phyloP scores from a whole-genome alignment of 1,140 invertebrate genomes.

The Drosophila truncata region DNA sequence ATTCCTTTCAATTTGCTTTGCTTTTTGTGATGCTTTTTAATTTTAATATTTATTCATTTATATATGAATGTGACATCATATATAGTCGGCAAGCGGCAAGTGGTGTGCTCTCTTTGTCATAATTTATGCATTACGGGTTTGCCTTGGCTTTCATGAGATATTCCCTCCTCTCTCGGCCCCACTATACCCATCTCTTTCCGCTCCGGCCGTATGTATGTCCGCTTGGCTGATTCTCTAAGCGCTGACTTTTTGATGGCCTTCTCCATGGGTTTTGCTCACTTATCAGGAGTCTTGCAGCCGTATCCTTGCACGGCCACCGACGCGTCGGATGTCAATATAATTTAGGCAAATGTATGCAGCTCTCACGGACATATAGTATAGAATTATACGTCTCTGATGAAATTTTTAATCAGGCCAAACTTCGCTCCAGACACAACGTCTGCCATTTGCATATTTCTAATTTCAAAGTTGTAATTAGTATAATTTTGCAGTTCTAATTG shows the following conservation, averaged over 20 bases:
- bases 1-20: conserved; percentile 1
- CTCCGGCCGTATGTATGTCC: conserved; percentile 5
- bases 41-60: conserved; percentile 20
- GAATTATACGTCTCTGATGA: conserved; percentile 41
- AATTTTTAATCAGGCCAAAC: conserved; percentile 77
- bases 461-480: conserved; percentile 84
- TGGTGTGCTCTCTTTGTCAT: conserved; percentile 44
- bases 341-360: conserved; percentile 78
- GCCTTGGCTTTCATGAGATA: conserved; percentile 57
- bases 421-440: conserved; percentile 43
- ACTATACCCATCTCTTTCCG: neutral
- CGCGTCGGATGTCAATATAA: conserved; percentile 74
- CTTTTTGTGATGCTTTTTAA: conserved; percentile 30
- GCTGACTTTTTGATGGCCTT: conserved; percentile 53
- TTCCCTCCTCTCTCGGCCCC: neutral
- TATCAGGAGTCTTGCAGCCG: conserved; percentile 71
- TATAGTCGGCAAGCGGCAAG: conserved; percentile 22
- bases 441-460: conserved; percentile 80
- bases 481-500: conserved; percentile 83
- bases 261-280: conserved; percentile 62
- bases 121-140: conserved; percentile 75
- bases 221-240: conserved; percentile 37
- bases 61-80: conserved; percentile 4
- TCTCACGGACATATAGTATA: conserved; percentile 23
- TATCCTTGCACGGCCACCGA: conserved; percentile 57